phyloP scores from a whole-genome alignment of 2,888 invertebrate species.

The Scotopteryx bipunctaria region DNA sequence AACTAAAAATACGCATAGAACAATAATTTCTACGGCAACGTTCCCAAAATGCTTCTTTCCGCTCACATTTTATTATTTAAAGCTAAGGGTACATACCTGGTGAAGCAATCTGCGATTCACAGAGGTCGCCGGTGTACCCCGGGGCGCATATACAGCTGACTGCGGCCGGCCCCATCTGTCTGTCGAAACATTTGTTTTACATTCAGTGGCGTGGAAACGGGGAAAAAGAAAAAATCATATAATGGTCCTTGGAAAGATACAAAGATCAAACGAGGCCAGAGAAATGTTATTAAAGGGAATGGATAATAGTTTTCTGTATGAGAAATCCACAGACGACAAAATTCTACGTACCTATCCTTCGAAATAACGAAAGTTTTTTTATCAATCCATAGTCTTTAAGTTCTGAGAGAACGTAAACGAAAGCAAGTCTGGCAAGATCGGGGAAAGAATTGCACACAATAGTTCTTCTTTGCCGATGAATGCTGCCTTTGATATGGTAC shows the following conservation, averaged over 20 bases:
- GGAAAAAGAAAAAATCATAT: constrained; percentile 5
- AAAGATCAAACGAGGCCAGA: neutral
- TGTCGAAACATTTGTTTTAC: constrained; percentile 52
- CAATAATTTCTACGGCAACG: neutral
- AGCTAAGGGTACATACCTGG: constrained; percentile 53
- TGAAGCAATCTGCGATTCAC: constrained; percentile 84
- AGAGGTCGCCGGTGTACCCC: constrained; percentile 87
- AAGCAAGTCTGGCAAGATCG: constrained; percentile 7
- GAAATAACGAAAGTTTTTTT: no score
- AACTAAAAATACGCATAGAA: no score
- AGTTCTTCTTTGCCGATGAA: neutral
- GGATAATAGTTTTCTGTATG: no score
- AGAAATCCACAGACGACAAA: no score
- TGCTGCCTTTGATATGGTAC: neutral
- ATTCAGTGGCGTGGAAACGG: constrained; percentile 18
- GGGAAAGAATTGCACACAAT: constrained; percentile 8
- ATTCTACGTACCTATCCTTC: no score
- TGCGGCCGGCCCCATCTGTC: constrained; percentile 90
- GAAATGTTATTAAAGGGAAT: neutral
- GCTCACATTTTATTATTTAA: constrained; percentile 9
- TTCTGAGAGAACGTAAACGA: neutral
- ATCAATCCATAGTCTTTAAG: no score
- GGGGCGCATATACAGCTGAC: constrained; percentile 88
- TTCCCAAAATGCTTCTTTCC: neutral
- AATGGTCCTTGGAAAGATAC: constrained; percentile 5